Evolutionary conservation across 2,797 vertebrate species (phyloP).

Genomic region (Adrianichthys oophorus): DNA sequence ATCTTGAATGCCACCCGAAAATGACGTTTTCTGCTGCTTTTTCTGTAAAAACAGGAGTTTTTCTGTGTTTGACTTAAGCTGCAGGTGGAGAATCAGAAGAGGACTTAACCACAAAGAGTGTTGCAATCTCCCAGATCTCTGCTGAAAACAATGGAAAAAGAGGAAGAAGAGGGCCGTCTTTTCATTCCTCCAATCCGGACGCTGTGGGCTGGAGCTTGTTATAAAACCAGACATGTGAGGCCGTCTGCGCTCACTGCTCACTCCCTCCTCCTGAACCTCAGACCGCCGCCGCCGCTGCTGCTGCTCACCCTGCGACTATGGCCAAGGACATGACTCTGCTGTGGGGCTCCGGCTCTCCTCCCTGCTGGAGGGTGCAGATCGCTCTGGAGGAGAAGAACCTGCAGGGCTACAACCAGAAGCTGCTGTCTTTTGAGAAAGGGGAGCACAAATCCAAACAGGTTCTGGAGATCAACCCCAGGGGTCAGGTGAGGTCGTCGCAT

Average conservation of each 20-base stretch:
- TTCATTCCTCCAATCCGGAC: conserved; percentile 27
- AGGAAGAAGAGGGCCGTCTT: conserved; percentile 33
- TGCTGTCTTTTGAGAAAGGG: conserved; percentile 66
- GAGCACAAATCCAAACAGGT: conserved; percentile 70
- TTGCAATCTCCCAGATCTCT: conserved; percentile 8
- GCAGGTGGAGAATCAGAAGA: too few relatives aligned
- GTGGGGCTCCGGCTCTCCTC: conserved; percentile 76
- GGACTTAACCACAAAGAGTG: too few relatives aligned
- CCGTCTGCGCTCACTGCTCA: background rate
- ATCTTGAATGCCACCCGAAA: too few relatives aligned
- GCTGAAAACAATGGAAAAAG: background rate
- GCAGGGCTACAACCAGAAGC: conserved; percentile 64
- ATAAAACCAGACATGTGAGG: conserved; percentile 21
- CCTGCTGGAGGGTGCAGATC: conserved; percentile 77
- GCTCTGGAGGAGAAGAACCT: conserved; percentile 77
- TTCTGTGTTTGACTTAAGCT: too few relatives aligned
- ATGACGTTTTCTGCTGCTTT: too few relatives aligned
- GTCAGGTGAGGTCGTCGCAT: conserved; percentile 56
- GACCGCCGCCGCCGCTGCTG: background rate
- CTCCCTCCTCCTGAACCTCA: conserved; percentile 1
- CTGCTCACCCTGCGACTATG: conserved; percentile 40
- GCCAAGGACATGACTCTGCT: conserved; percentile 72
- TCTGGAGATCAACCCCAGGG: conserved; percentile 73
- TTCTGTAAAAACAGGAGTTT: too few relatives aligned
- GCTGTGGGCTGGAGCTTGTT: background rate